A percentile compares a stretch with the other conserved stretches of the same genome.
phyloP scores from a whole-genome alignment of 1,140 invertebrate species.

The Cheumatopsyche charites region DNA sequence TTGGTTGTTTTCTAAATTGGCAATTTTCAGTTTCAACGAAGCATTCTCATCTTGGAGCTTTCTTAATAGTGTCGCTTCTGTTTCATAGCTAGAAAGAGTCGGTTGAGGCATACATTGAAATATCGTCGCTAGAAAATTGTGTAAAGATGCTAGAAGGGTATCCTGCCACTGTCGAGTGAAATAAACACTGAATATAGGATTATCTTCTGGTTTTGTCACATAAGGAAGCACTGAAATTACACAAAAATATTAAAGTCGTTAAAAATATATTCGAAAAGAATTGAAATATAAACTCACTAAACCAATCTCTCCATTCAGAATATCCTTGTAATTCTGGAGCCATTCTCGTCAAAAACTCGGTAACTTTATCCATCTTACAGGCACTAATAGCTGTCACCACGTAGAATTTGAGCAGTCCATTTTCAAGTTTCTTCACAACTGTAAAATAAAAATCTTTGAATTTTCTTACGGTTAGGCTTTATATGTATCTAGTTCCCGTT shows the following conservation, averaged over 20 bases:
- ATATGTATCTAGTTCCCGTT: too few relatives aligned
- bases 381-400: conserved; percentile 83
- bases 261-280: conserved; percentile 31
- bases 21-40: conserved; percentile 61
- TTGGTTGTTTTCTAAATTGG: conserved; percentile 52
- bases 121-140: conserved; percentile 91
- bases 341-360: conserved; percentile 90
- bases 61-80: conserved; percentile 79
- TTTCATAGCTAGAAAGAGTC: conserved; percentile 82
- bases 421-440: conserved; percentile 88
- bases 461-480: too few relatives aligned
- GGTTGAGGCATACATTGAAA: conserved; percentile 87
- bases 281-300: conserved; percentile 72
- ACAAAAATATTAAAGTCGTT: conserved; percentile 32
- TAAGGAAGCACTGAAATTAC: conserved; percentile 82
- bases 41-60: conserved; percentile 86
- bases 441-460: conserved; percentile 54
- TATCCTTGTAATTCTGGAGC: conserved; percentile 85
- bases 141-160: conserved; percentile 88
- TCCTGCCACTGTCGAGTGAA: conserved; percentile 96
- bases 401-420: conserved; percentile 88
- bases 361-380: conserved; percentile 82
- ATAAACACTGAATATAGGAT: conserved; percentile 83
- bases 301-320: conserved; percentile 96
- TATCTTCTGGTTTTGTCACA: conserved; percentile 89